These are phyloP conservation scores for Thunnus maccoyii DNA, from an alignment of 2,113 vertebrate genomes.

Conservation along the genomic window DNA sequence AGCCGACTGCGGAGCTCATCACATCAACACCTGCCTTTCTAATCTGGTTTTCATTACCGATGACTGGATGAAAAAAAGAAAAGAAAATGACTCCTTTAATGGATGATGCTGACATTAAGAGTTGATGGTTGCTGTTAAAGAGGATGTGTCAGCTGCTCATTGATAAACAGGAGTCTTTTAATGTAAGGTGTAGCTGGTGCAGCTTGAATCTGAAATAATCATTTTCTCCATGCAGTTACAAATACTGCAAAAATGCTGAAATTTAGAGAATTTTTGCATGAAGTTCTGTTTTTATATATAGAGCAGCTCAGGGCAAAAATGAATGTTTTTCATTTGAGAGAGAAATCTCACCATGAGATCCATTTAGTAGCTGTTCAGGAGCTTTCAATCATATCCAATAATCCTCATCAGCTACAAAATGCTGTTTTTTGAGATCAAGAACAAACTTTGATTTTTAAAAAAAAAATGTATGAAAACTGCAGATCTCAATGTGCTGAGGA, in stretches of 20 bases:
- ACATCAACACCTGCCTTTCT: constrained; percentile 38
- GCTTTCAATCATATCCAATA: not conserved
- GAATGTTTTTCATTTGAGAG: not conserved
- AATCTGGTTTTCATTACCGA: constrained; percentile 49
- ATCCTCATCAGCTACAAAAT: not conserved
- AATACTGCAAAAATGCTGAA: not conserved
- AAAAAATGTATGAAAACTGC: not conserved
- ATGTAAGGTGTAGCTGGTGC: not conserved
- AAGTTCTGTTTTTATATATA: too few relatives aligned
- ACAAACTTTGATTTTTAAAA: too few relatives aligned
- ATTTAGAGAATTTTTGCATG: not conserved
- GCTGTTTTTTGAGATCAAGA: too few relatives aligned
- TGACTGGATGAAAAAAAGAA: not conserved
- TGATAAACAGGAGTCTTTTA: not conserved
- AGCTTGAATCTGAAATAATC: not conserved
- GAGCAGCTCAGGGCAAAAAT: not conserved
- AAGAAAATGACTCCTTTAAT: constrained; percentile 33
- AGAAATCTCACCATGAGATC: not conserved
- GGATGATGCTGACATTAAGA: constrained; percentile 45
- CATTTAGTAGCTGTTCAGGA: not conserved
- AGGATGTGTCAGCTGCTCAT: constrained; percentile 23
- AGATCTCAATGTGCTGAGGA: not conserved
- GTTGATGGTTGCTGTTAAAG: constrained; percentile 40
- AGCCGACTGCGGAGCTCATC: constrained; percentile 24
- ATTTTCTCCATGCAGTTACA: too few relatives aligned